Evolutionary conservation across 2,113 vertebrate species (phyloP).

Genomic region (Origma solitaria): DNA sequence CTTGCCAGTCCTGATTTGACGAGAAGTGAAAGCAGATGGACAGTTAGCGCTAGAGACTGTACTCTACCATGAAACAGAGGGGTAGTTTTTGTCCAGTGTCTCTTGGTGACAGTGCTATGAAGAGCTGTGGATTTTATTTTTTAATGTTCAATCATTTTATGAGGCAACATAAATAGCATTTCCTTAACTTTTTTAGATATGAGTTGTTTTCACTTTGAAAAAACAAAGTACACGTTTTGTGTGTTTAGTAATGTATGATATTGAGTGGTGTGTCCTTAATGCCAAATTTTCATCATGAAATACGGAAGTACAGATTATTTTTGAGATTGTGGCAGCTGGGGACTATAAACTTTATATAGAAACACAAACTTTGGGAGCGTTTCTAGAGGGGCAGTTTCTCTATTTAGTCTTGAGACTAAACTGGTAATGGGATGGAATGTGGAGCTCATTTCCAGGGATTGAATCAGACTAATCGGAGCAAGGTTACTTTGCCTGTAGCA

Average conservation of each 20-base stretch:
- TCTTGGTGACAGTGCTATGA: not conserved
- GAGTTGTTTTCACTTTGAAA: not conserved
- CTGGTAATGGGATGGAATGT: not conserved
- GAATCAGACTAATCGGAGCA: not conserved
- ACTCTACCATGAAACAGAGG: fast-evolving
- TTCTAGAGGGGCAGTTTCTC: not conserved
- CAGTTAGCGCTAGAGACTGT: not conserved
- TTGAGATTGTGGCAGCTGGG: not conserved
- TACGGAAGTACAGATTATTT: not conserved
- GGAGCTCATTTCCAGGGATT: not conserved
- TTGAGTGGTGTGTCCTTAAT: not conserved
- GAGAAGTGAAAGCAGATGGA: not conserved
- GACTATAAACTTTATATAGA: not conserved
- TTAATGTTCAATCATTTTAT: not conserved
- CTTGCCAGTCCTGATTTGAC: not conserved
- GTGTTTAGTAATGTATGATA: not conserved
- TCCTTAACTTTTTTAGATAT: not conserved
- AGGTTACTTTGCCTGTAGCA: not conserved
- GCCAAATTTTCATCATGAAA: not conserved
- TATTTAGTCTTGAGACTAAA: not conserved
- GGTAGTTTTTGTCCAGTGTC: not conserved
- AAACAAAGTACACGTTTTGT: not conserved
- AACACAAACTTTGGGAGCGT: not conserved
- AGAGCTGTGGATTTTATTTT: not conserved
- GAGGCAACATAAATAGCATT: not conserved